A percentile compares a stretch with the other conserved stretches of the same genome.
phyloP scores from a whole-genome alignment of 2,113 vertebrate genomes.

The Ailuropoda melanoleuca region DNA sequence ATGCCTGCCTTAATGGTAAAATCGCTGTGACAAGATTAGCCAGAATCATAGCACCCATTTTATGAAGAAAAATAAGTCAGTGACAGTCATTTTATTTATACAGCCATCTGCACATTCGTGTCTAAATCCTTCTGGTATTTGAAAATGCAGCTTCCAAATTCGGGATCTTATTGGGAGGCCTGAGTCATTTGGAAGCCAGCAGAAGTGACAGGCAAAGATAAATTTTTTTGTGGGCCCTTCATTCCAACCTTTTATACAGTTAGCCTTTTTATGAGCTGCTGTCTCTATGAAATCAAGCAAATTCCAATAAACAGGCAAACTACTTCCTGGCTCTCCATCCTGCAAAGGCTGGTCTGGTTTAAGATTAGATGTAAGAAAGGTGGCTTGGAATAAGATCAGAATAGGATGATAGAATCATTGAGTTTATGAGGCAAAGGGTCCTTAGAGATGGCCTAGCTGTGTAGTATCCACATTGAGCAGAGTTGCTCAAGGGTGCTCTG shows the following conservation, averaged over 20 bases:
- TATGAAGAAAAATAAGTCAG: slow-evolving; percentile 57
- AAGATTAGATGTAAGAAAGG: neutral
- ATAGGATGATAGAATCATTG: neutral
- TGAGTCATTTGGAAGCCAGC: neutral
- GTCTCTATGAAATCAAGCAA: neutral
- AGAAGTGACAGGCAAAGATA: neutral
- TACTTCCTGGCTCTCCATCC: neutral
- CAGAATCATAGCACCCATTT: slow-evolving; percentile 42
- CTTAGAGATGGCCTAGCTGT: neutral
- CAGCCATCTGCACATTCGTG: slow-evolving; percentile 31
- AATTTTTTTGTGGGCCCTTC: slow-evolving; percentile 31
- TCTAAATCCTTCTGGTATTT: slow-evolving; percentile 41
- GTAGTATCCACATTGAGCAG: neutral
- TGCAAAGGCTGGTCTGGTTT: neutral
- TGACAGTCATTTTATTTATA: slow-evolving; percentile 48
- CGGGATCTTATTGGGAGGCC: slow-evolving; percentile 41
- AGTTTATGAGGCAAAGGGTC: neutral
- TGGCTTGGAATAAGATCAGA: neutral
- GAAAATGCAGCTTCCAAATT: slow-evolving; percentile 59
- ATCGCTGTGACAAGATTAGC: slow-evolving; percentile 60
- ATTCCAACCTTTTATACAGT: slow-evolving; percentile 35
- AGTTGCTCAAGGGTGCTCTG: neutral
- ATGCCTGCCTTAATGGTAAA: slow-evolving; percentile 39
- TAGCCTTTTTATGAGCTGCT: slow-evolving; percentile 41
- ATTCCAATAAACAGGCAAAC: neutral